Evolutionary conservation across 2,113 vertebrate genomes (phyloP), one percentile per base, ranked within the genome.

Genomic region (Colinus virginianus): DNA sequence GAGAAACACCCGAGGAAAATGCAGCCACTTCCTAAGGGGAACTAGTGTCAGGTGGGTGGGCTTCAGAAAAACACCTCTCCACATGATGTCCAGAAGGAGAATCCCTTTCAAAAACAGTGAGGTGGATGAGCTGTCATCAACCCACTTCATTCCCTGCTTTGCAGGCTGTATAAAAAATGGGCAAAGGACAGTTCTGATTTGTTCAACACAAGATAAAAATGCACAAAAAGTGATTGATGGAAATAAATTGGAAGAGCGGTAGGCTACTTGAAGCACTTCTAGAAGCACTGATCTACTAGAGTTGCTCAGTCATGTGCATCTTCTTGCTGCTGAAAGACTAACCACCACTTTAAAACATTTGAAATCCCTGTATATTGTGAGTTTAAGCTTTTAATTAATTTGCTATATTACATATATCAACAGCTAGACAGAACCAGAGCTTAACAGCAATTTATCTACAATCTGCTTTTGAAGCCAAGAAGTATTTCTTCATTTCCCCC

Each of bases 311-410:
- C 38, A 1, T 85, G 81, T 77, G 68, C 46, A 91, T 89, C 40
- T 21, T 94, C 51, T 75, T 75, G 84, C n/a, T 96, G 91, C 91
- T 95, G 96, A 95, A 96, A 96, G 94, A 94, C 87, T 95, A 94
- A 94, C 61, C 18, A 86, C 85, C 61, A 34, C 78, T 93, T 93
- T 75, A 93, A 96, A 96, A 93, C 90, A 94, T 91, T 45, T 85
- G 83, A 90, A 96, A 96, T 94, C 87, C 91, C 85, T 46, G 48
- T 70, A 94, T 95, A 95, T 94, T 96, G 85, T 92, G 46, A 88
- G n/a, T 86, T 76, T 96, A 91, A 96, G 91, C 95, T 96, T 93
- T 93, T 96, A 96, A 95, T 95, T 95, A 96, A 95, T 95, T 96
- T 93, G 58, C 83, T 48, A 81, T 93, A 56, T 94, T 93, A 93